Conservation (phyloP, 2,113 vertebrate species). For the Balaeniceps rex region DNA sequence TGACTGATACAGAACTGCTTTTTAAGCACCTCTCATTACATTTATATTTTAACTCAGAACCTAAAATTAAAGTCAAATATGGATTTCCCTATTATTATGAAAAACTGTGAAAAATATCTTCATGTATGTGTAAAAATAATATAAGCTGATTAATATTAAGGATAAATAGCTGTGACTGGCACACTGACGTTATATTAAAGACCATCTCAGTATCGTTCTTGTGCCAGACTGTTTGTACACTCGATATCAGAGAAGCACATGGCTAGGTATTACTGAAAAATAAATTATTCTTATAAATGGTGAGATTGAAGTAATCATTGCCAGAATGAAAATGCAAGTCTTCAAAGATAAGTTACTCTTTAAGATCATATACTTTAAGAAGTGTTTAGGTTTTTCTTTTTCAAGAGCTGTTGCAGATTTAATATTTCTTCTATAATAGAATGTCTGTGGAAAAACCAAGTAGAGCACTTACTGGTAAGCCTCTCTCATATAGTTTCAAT, state of each 20-base stretch:
- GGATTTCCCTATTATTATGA: neutral
- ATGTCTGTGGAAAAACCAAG: neutral
- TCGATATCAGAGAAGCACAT: neutral
- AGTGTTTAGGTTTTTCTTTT: slow-evolving; percentile 33
- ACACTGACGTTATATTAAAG: neutral
- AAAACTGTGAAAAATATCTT: neutral
- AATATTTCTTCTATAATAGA: slow-evolving; percentile 43
- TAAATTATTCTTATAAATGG: slow-evolving; percentile 39
- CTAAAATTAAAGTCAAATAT: neutral
- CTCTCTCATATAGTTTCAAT: slow-evolving; percentile 30
- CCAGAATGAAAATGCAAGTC: slow-evolving; percentile 5
- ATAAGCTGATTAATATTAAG: slow-evolving; percentile 5
- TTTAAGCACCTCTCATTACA: neutral
- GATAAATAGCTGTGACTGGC: neutral
- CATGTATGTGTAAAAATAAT: neutral
- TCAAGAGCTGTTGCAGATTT: slow-evolving; percentile 26
- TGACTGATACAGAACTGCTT: neutral
- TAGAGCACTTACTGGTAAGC: neutral
- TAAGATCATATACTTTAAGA: neutral
- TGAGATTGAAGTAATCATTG: slow-evolving; percentile 44
- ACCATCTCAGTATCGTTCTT: neutral
- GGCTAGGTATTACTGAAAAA: slow-evolving; percentile 31
- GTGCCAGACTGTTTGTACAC: neutral
- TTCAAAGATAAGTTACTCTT: neutral
- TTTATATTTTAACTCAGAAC: neutral